phyloP scores from a whole-genome alignment of 2,797 vertebrate species.

The Neostethus bicornis region DNA sequence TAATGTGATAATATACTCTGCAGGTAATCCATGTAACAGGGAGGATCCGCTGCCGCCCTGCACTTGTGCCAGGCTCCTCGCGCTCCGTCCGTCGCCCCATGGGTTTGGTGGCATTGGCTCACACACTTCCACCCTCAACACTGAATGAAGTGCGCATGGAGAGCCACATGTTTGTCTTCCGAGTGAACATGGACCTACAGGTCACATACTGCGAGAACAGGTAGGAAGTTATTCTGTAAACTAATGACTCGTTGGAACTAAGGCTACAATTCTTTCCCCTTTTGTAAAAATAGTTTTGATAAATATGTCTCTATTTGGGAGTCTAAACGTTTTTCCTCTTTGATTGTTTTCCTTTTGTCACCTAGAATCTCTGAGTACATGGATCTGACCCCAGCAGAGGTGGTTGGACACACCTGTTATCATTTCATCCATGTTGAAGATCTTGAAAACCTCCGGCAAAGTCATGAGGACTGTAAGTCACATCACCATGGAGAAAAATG shows the following conservation, averaged over 20 bases:
- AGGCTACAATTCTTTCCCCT: neutral
- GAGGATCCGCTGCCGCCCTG: conserved; percentile 82
- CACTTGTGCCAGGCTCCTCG: conserved; percentile 76
- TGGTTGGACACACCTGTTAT: conserved; percentile 90
- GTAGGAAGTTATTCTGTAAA: conserved; percentile 60
- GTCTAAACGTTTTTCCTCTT: conserved; percentile 24
- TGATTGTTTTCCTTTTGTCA: conserved; percentile 3
- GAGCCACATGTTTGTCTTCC: conserved; percentile 90
- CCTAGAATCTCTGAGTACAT: conserved; percentile 90
- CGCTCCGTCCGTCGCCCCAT: conserved; percentile 78
- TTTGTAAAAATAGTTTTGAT: conserved; percentile 28
- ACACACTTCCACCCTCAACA: conserved; percentile 88
- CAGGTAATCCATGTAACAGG: conserved; percentile 93
- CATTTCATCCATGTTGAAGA: conserved; percentile 89
- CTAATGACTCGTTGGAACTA: neutral
- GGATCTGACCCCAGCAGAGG: conserved; percentile 88
- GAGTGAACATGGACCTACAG: conserved; percentile 91
- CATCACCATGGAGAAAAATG: conserved; percentile 1
- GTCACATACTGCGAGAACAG: conserved; percentile 94
- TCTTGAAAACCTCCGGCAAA: conserved; percentile 85
- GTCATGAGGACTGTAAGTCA: conserved; percentile 88
- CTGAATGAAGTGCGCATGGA: conserved; percentile 91
- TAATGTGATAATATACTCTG: conserved; percentile 7
- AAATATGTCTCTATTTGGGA: conserved; percentile 33
- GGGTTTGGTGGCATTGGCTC: conserved; percentile 88